Base-by-base conservation (phyloP, 37 sponge, comb jelly and placozoan genomes). In the Hexactinellida sp. region DNA sequence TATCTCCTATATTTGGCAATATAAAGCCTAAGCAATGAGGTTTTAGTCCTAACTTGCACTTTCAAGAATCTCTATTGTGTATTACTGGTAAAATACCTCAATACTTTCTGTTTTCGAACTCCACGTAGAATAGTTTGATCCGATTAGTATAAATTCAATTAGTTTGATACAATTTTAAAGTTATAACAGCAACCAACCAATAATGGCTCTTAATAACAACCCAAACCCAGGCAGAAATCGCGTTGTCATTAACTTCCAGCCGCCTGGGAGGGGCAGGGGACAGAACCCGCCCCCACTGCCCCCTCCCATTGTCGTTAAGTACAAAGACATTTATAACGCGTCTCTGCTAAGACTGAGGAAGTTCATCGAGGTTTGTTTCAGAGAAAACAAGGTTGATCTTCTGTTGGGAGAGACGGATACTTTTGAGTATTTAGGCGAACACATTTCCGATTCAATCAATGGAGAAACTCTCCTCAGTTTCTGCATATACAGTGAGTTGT, bases 391-490 rank as follows among this genome's bases (percentile, higher is more conserved):
- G 76, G 5, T 63, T 3, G 76, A 63, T 10, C 34, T 23, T 63
- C 3, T 63, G 5, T n/a, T 63, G 3, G 76, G 76, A n/a, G 76
- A 63, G 34, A 63, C 76, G 5, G 25, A 23, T 7, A 63, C 76
- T 63, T 25, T 63, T 63, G 76, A 10, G 25, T 63, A 63, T 63
- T n/a, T 63, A 10, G 30, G 30, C 3, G 76, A 63, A 63, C 76
- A 63, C 34, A 63, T 63, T 7, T 63, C 76, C 3, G 76, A 63
- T n/a, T 21, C 76, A 63, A 63, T 63, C 3, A 63, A 63, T n/a
- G 76, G 76, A 63, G 76, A 63, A 63, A 63, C 76, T 63, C 76
- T 63, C 3, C 76, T 63, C 76, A 63, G 76, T n/a, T 63, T 63
- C 34, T 63, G 76, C 34, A 63, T 63, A 63, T 63, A 25, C 76